Percentiles rank a stretch among this genome's conserved stretches.
These are phyloP conservation scores for Crypturellus tataupa DNA, from an alignment of 2,797 vertebrate species.

Conservation along the genomic window DNA sequence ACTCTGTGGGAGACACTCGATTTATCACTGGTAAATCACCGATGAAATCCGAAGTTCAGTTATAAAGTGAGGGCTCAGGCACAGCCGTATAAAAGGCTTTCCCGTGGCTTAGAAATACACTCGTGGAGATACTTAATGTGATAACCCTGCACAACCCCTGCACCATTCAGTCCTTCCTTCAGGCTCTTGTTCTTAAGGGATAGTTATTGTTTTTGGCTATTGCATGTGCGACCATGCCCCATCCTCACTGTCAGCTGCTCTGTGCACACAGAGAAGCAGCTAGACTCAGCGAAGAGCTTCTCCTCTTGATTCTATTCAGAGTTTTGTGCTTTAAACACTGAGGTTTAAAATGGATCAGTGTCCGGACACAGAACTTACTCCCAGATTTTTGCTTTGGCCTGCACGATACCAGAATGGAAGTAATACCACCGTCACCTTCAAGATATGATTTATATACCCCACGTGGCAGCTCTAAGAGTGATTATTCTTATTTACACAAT, in stretches of 20 bases:
- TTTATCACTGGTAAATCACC: conserved; percentile 67
- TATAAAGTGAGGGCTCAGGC: conserved; percentile 59
- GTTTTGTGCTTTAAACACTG: background rate
- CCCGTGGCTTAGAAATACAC: conserved; percentile 10
- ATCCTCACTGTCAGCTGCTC: background rate
- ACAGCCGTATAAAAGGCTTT: conserved; percentile 42
- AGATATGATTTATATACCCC: conserved; percentile 49
- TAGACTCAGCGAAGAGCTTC: background rate
- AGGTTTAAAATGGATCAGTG: background rate
- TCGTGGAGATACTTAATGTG: background rate
- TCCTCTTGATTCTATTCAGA: background rate
- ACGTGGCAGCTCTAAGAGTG: background rate
- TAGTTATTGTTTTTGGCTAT: conserved; percentile 8
- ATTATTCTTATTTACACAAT: conserved; percentile 38
- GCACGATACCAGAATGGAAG: background rate
- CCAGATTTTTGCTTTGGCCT: background rate
- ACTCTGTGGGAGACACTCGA: conserved; percentile 56
- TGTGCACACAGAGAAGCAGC: background rate
- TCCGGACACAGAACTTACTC: background rate
- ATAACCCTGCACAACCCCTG: background rate
- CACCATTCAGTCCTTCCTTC: background rate
- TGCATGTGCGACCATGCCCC: fast-evolving
- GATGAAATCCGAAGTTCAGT: conserved; percentile 66
- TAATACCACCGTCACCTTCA: background rate
- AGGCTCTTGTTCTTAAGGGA: conserved; percentile 27